A percentile compares a stretch with the other conserved stretches of the same genome.
Evolutionary conservation across 1,140 invertebrate species (phyloP).

Genomic region (Orchesella cincta): DNA sequence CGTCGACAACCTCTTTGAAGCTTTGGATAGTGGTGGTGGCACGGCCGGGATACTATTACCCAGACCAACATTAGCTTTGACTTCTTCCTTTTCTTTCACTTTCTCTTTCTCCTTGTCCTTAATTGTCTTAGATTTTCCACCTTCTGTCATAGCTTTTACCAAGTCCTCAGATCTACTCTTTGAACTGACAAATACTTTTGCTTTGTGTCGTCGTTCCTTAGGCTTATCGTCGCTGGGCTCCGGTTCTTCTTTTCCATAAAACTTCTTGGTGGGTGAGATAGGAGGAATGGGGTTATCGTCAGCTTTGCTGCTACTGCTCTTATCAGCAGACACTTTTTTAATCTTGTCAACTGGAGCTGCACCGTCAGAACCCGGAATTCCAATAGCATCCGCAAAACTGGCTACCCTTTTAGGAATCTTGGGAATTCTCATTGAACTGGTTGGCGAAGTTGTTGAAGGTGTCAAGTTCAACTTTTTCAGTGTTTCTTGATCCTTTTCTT

Average conservation of each 20-base stretch:
- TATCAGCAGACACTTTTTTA: constrained; percentile 13
- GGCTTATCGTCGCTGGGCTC: background rate
- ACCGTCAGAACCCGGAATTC: constrained; percentile 42
- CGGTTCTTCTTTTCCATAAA: background rate
- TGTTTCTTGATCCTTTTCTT: constrained; percentile 41
- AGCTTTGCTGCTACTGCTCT: background rate
- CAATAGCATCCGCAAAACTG: constrained; percentile 44
- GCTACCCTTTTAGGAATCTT: constrained; percentile 36
- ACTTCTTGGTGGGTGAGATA: constrained; percentile 1
- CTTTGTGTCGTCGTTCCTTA: constrained; percentile 19
- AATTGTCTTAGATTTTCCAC: constrained; percentile 37
- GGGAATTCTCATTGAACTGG: constrained; percentile 26
- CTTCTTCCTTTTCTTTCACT: constrained; percentile 53
- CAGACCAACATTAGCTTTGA: background rate
- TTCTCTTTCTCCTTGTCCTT: constrained; percentile 47
- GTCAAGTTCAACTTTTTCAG: constrained; percentile 43
- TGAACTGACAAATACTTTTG: constrained; percentile 39
- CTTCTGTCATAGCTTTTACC: constrained; percentile 41
- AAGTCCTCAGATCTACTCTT: constrained; percentile 36
- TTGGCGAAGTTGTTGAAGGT: background rate
- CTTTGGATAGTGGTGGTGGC: constrained; percentile 28
- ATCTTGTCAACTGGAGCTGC: background rate
- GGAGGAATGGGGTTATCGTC: background rate
- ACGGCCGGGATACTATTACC: background rate
- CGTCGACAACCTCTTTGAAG: constrained; percentile 32